Evolutionary conservation across 2,888 invertebrate genomes (phyloP).

Genomic region (Heteromyza rotundicornis): DNA sequence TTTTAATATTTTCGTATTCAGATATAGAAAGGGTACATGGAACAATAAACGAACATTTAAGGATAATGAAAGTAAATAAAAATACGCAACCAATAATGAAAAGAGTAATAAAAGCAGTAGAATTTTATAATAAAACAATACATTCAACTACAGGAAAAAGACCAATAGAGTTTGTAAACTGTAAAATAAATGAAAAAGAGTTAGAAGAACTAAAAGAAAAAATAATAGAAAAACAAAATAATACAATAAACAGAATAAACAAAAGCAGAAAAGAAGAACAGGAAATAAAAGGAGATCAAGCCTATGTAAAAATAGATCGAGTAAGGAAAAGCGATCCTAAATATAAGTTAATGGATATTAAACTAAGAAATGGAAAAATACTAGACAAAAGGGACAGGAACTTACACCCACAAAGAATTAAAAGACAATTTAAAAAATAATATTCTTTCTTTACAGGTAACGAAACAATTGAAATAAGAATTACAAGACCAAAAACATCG

Average conservation of each 20-base stretch:
- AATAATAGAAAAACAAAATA: not conserved
- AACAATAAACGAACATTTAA: conserved; percentile 4
- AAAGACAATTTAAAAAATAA: too few species aligned
- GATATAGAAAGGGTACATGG: conserved; percentile 6
- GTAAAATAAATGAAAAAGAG: not conserved
- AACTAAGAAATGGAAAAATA: too few species aligned
- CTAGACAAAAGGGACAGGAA: too few species aligned
- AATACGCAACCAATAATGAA: not conserved
- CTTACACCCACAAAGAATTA: too few species aligned
- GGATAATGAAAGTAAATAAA: conserved; percentile 9
- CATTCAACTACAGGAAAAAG: conserved; percentile 9
- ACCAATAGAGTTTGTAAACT: not conserved
- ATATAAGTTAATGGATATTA: too few species aligned
- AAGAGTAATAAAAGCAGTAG: conserved; percentile 7
- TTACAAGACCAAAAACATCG: too few species aligned
- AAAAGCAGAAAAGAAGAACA: conserved; percentile 3
- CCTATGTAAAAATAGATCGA: conserved; percentile 2
- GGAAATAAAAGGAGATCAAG: not conserved
- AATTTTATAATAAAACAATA: conserved; percentile 12
- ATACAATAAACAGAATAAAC: conserved; percentile 8
- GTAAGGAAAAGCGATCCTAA: conserved; percentile 10
- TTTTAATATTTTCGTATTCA: conserved; percentile 9
- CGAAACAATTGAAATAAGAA: too few species aligned
- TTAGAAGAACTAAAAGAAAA: not conserved
- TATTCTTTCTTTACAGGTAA: too few species aligned